Evolutionary conservation across 2,113 vertebrate species (phyloP).

Genomic region (Shinisaurus crocodilurus): DNA sequence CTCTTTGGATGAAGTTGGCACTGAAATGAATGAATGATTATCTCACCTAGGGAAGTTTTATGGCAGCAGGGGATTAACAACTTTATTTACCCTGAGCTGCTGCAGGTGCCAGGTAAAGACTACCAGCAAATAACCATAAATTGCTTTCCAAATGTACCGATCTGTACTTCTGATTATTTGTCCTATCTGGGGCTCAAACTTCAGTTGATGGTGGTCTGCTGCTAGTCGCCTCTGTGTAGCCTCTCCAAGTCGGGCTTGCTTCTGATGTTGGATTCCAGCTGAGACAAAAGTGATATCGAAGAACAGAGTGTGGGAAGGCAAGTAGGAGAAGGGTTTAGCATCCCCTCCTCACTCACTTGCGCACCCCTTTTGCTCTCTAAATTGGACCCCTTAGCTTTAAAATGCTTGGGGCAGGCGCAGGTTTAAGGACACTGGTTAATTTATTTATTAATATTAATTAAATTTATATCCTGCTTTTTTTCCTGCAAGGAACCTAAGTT

Average conservation of each 20-base stretch:
- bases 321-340: not conserved
- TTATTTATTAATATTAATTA: too few species aligned
- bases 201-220: not conserved
- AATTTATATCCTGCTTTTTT: too few species aligned
- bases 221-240: not conserved
- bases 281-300: not conserved
- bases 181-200: not conserved
- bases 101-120: conserved; percentile 8
- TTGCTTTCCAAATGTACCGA: conserved; percentile 25
- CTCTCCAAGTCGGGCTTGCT: not conserved
- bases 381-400: too few species aligned
- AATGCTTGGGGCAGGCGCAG: too few species aligned
- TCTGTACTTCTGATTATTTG: not conserved
- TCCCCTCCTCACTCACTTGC: too few species aligned
- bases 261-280: not conserved
- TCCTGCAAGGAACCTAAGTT: too few species aligned
- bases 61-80: conserved; percentile 57
- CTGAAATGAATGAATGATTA: conserved; percentile 45
- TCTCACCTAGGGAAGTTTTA: conserved; percentile 58
- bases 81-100: conserved; percentile 49
- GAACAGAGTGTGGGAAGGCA: not conserved
- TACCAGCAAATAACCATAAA: conserved; percentile 40
- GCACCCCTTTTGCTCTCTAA: too few species aligned
- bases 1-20: conserved; percentile 51
- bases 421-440: too few species aligned